phyloP scores from a whole-genome alignment of 2,888 invertebrate genomes.

The Dioctria linearis region DNA sequence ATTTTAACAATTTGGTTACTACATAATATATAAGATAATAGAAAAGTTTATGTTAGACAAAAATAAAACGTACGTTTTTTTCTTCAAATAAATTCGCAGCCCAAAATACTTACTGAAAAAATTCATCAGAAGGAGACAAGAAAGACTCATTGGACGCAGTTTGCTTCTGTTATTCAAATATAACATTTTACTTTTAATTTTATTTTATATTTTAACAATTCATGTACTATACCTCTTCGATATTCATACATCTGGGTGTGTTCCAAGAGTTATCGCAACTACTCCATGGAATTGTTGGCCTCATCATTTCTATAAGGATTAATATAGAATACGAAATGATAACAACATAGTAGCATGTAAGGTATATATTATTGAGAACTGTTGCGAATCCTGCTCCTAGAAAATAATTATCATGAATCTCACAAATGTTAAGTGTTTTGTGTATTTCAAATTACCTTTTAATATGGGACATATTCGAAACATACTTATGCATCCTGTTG shows the following conservation, averaged over 20 bases:
- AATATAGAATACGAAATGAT: slow-evolving; percentile 88
- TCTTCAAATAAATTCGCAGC: too few relatives aligned
- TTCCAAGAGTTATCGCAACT: slow-evolving; percentile 88
- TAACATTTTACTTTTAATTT: too few relatives aligned
- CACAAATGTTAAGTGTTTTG: too few relatives aligned
- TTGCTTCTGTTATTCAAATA: too few relatives aligned
- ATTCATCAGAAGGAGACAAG: slow-evolving; percentile 83
- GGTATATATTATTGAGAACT: slow-evolving; percentile 84
- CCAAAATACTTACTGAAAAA: slow-evolving; percentile 80
- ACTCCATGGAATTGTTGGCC: slow-evolving; percentile 81
- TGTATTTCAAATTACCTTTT: slow-evolving; percentile 77
- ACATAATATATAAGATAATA: too few relatives aligned
- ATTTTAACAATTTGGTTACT: slow-evolving; percentile 86
- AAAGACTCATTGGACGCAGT: slow-evolving; percentile 52
- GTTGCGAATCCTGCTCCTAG: slow-evolving; percentile 89
- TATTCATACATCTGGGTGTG: slow-evolving; percentile 77
- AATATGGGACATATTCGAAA: slow-evolving; percentile 87
- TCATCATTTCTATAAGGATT: slow-evolving; percentile 80
- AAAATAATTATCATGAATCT: slow-evolving; percentile 57
- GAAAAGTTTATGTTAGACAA: too few relatives aligned
- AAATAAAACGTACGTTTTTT: too few relatives aligned
- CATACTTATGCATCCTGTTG: slow-evolving; percentile 85
- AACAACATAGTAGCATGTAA: slow-evolving; percentile 87
- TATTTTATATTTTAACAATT: too few relatives aligned
- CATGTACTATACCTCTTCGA: slow-evolving; percentile 53